These are phyloP conservation scores for Mimumesa dahlbomi DNA, from an alignment of 2,888 invertebrate genomes.

Conservation along the genomic window DNA sequence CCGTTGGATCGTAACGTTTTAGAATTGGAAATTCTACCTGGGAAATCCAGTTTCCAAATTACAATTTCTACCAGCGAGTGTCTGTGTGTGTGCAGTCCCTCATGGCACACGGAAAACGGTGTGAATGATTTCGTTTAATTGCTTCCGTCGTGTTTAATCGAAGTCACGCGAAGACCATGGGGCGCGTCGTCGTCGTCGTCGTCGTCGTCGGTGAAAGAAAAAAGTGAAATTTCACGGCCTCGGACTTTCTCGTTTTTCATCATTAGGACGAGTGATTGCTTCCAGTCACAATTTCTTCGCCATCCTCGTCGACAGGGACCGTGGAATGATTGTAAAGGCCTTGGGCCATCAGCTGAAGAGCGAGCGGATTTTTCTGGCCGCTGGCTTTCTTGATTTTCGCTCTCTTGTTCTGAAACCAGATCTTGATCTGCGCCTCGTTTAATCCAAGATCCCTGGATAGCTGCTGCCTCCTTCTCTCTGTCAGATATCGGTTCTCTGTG, in stretches of 20 bases:
- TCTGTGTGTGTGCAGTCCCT: background rate
- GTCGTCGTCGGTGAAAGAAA: background rate
- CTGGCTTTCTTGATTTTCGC: constrained; percentile 97
- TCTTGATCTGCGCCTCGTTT: constrained; percentile 98
- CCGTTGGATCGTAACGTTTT: no score
- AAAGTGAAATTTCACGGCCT: background rate
- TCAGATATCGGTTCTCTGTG: constrained; percentile 94
- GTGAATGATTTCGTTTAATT: background rate
- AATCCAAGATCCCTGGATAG: constrained; percentile 94
- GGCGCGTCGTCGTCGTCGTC: background rate
- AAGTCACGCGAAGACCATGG: no score
- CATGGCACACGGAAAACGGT: background rate
- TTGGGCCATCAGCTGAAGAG: constrained; percentile 95
- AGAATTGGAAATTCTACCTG: no score
- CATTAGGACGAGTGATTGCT: constrained; percentile 38
- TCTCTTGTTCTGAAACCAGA: constrained; percentile 97
- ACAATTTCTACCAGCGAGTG: background rate
- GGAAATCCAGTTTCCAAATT: background rate
- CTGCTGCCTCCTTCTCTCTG: constrained; percentile 94
- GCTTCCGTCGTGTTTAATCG: background rate
- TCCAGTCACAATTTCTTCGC: constrained; percentile 83
- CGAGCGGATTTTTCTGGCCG: constrained; percentile 92
- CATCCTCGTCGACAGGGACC: constrained; percentile 87
- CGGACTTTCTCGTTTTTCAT: background rate
- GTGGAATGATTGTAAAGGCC: constrained; percentile 95